phyloP scores from a whole-genome alignment of 2,888 invertebrate species.

The Scaptomyza tumidula region DNA sequence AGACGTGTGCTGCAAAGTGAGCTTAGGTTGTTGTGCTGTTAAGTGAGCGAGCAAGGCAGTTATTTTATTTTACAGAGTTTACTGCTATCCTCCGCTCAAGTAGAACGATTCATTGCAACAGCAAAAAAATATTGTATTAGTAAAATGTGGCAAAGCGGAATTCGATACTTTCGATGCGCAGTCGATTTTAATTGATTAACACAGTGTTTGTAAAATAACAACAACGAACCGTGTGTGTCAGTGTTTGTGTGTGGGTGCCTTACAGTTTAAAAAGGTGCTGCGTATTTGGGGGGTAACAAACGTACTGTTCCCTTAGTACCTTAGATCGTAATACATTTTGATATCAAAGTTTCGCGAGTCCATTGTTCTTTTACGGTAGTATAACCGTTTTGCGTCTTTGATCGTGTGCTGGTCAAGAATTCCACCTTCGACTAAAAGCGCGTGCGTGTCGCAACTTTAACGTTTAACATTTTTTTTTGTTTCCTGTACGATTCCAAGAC shows the following conservation, averaged over 20 bases:
- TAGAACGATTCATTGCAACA: conserved; percentile 36
- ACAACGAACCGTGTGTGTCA: conserved; percentile 3
- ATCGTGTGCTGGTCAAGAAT: conserved; percentile 53
- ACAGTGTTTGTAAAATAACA: conserved; percentile 45
- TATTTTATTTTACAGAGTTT: conserved; percentile 10
- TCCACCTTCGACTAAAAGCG: conserved; percentile 41
- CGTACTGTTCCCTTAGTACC: conserved; percentile 37
- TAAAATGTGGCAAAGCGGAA: conserved; percentile 47
- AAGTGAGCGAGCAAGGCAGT: conserved; percentile 57
- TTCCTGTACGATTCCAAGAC: conserved; percentile 37
- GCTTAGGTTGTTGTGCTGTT: conserved; percentile 18
- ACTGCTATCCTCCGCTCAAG: conserved; percentile 23
- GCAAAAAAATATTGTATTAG: conserved; percentile 48
- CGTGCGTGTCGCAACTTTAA: conserved; percentile 81
- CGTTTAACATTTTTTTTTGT: conserved; percentile 63
- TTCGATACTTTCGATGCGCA: conserved; percentile 58
- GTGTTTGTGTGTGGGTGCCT: conserved; percentile 24
- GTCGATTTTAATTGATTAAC: conserved; percentile 67
- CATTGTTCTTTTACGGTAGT: conserved; percentile 43
- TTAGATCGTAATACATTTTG: conserved; percentile 28
- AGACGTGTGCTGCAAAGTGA: conserved; percentile 36
- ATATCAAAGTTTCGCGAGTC: conserved; percentile 64
- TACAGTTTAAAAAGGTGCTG: conserved; percentile 9
- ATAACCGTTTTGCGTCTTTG: conserved; percentile 55
- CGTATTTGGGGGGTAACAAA: conserved; percentile 19